Base-by-base conservation (phyloP, 1,140 invertebrate genomes). In the Tetramorium alpestre region DNA sequence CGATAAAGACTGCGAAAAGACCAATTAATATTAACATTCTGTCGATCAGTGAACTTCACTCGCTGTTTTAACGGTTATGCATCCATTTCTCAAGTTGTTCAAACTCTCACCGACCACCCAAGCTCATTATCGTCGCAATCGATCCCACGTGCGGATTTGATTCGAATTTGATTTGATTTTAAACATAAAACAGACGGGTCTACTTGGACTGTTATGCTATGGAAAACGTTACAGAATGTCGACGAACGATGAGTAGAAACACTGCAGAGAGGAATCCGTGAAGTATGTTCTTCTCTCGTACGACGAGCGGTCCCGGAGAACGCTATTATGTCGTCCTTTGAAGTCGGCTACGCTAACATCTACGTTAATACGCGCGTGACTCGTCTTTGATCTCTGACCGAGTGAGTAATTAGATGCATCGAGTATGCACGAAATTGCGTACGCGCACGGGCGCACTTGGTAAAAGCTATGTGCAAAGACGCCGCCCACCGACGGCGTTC, bases 331-430 rank as follows among this genome's bases (percentile, higher is more conserved):
- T 73, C 77, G 41, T 22, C 28, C 69, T 84, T 84, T 84, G 69
- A 84, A 84, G 80, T 62, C 69, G 11, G 18, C 41, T 73, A 58
- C 65, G 54, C 7, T 47, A 60, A 73, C 51, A 11, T 10, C 2
- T 62, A 75, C 54, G 67, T 60, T 82, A 58, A 58, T 82, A 60
- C 54, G n/a, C 69, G 69, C 80, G 80, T 62, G 69, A 75, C 80
- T 84, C 69, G 80, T 84, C 80, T 84, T 84, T 84, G 80, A 84
- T 84, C 80, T 75, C 56, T 75, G 80, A 60, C 80, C 80, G 69
- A 47, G 54, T 84, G 58, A 67, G 62, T 65, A 78, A 85, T 85
- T 76, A 78, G 41, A 84, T 47, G 69, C 56, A 70, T 81, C 64
- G 49, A 10, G 44, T 44, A 69, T 69, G 75, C 51, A 70, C 75